Percentiles rank a stretch among this genome's conserved stretches.
These are phyloP conservation scores for human DNA, from an alignment of 2,113 vertebrate genomes.

Conservation along the genomic window GRCh38 chr16:25788501-25789000, in stretches of 20 bases:
- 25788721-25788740: not conserved
- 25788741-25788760: not conserved
- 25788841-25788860: not conserved
- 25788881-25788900: not conserved
- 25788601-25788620: not conserved
- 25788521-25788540: not conserved
- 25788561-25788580: not conserved
- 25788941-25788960: not conserved
- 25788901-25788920: not conserved
- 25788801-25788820: not conserved
- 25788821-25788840: not conserved
- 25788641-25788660: not conserved
- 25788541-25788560: not conserved
- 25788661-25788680: not conserved
- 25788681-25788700: not conserved
- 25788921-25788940: not conserved
- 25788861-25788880: not conserved
- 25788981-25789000: not conserved
- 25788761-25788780: not conserved
- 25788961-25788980: not conserved
- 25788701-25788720: not conserved
- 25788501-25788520: not conserved
- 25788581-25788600: not conserved
- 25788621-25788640: not conserved
- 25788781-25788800: not conserved